Evolutionary conservation across 2,113 vertebrate species (phyloP).

Genomic region (Baryphthengus martii): DNA sequence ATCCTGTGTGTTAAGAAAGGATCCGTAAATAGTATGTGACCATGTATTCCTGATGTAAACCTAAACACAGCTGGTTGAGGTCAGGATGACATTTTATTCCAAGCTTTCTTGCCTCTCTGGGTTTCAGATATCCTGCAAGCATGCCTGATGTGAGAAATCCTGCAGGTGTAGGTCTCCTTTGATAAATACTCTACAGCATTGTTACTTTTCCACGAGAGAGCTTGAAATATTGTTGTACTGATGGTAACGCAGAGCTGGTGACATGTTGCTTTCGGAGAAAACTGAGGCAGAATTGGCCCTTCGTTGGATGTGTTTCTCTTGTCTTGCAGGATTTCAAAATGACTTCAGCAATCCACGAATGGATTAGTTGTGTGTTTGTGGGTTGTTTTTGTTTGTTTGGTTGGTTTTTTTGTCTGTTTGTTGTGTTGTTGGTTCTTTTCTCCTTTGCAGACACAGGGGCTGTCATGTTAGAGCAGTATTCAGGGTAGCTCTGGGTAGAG

Average conservation of each 20-base stretch:
- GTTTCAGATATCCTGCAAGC: not conserved
- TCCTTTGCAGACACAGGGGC: not conserved
- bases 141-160: not conserved
- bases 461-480: not conserved
- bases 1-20: not conserved
- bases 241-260: not conserved
- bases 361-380: not conserved
- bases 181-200: not conserved
- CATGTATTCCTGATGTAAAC: not conserved
- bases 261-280: not conserved
- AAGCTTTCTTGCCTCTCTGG: not conserved
- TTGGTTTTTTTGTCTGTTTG: too few relatives aligned
- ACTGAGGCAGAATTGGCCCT: not conserved
- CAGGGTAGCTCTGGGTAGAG: not conserved
- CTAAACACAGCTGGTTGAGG: not conserved
- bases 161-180: not conserved
- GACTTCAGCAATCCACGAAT: not conserved
- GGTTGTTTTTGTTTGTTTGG: not conserved
- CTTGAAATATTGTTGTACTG: not conserved
- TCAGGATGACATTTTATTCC: constrained; percentile 14
- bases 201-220: not conserved
- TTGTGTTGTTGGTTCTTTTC: too few relatives aligned
- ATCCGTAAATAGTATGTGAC: not conserved
- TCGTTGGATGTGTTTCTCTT: not conserved
- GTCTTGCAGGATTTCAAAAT: not conserved